phyloP scores from a whole-genome alignment of 1,140 invertebrate genomes.

The Apis cerana region DNA sequence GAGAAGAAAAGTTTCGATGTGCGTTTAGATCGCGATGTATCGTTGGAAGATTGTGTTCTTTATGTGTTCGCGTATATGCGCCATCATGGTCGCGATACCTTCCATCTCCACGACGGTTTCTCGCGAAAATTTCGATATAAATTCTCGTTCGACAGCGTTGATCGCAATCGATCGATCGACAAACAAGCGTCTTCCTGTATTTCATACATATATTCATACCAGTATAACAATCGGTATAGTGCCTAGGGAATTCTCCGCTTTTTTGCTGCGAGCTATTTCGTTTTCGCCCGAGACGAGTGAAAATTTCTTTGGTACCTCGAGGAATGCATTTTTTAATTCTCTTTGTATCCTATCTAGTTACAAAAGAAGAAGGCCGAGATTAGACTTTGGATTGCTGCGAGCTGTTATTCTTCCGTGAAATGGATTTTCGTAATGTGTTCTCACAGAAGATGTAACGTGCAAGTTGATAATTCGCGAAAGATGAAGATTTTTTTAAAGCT shows the following conservation, averaged over 20 bases:
- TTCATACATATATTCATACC: conserved; percentile 48
- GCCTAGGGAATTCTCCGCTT: not conserved
- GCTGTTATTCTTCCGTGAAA: not conserved
- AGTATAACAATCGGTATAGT: not conserved
- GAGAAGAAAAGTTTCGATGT: not conserved
- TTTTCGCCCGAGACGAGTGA: not conserved
- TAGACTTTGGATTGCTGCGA: not conserved
- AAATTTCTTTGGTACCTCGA: not conserved
- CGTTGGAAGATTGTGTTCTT: conserved; percentile 11
- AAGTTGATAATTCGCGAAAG: too few species aligned
- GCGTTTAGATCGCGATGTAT: not conserved
- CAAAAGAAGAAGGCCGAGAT: not conserved
- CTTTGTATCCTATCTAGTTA: too few species aligned
- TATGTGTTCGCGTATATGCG: not conserved
- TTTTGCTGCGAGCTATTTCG: not conserved
- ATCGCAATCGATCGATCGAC: conserved; percentile 25
- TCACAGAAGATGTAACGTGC: not conserved
- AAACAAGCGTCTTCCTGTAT: conserved; percentile 16
- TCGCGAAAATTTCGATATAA: conserved; percentile 39
- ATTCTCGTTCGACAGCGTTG: conserved; percentile 14
- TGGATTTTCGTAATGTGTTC: not conserved
- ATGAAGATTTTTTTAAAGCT: too few species aligned
- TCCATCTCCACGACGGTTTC: not conserved
- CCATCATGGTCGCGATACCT: not conserved
- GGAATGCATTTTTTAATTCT: not conserved